Percentiles rank a stretch among this genome's conserved stretches.
Evolutionary conservation across 2,888 invertebrate species (phyloP).

Genomic region (Ethmia dodecea): DNA sequence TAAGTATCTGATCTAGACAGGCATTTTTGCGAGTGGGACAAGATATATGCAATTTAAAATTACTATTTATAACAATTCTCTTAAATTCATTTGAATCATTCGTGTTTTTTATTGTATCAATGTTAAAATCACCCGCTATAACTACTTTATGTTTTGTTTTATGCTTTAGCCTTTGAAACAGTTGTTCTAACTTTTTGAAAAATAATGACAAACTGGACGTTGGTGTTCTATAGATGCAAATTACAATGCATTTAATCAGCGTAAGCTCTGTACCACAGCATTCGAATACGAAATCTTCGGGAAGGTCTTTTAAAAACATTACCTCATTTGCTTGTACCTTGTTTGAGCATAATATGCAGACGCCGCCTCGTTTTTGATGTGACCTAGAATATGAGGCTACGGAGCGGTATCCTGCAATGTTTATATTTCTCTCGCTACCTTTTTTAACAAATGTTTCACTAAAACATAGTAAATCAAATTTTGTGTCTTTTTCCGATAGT

Average conservation of each 20-base stretch:
- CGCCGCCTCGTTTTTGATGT: too few species aligned
- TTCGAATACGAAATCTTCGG: neutral
- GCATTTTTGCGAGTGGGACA: neutral
- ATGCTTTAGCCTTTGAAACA: neutral
- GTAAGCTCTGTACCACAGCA: neutral
- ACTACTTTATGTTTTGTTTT: neutral
- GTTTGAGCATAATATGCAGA: neutral
- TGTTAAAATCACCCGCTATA: neutral
- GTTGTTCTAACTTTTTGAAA: neutral
- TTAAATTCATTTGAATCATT: neutral
- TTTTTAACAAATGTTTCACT: too few species aligned
- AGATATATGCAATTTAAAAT: neutral
- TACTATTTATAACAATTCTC: neutral
- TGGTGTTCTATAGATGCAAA: neutral
- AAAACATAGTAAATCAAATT: too few species aligned
- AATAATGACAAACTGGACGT: neutral
- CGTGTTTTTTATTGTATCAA: neutral
- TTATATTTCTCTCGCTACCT: too few species aligned
- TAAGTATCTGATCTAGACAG: neutral
- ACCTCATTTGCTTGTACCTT: neutral
- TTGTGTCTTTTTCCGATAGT: too few species aligned
- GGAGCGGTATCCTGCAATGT: too few species aligned
- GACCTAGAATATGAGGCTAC: too few species aligned
- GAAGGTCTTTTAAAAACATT: neutral
- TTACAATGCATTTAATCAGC: neutral